These are phyloP conservation scores for Coleophora deauratella DNA, from an alignment of 2,888 invertebrate species.

Conservation along the genomic window DNA sequence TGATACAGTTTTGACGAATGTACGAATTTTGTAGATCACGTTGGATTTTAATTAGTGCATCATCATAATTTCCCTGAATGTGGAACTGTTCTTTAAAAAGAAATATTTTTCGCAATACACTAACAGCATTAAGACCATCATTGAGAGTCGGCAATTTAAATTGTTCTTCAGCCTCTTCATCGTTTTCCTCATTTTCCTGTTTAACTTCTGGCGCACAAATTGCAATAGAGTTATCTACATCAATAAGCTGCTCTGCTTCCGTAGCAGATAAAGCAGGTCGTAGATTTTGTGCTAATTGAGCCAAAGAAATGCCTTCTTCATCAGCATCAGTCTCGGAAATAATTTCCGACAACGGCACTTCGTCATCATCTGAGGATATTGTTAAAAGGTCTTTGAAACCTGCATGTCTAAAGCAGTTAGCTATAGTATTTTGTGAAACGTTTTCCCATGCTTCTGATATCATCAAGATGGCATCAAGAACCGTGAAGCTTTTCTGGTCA, in stretches of 20 bases:
- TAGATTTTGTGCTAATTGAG: constrained; percentile 10
- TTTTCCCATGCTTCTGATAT: constrained; percentile 15
- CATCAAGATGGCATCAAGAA: constrained; percentile 16
- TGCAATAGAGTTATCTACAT: constrained; percentile 11
- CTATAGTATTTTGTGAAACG: constrained; percentile 14
- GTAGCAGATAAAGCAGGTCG: constrained; percentile 8
- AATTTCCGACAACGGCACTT: too few species aligned
- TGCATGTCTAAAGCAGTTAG: constrained; percentile 8
- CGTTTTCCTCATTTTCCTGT: background rate
- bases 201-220: constrained; percentile 2
- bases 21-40: too few species aligned
- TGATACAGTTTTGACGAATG: too few species aligned
- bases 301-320: too few species aligned
- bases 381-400: constrained; percentile 9
- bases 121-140: constrained; percentile 12
- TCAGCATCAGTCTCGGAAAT: too few species aligned
- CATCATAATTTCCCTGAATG: background rate
- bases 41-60: background rate
- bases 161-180: background rate
- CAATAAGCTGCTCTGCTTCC: constrained; percentile 12
- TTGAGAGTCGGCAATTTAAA: background rate
- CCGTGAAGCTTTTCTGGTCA: constrained; percentile 9
- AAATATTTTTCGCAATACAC: constrained; percentile 11
- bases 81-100: constrained; percentile 8
- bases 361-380: background rate